These are phyloP conservation scores for Sylvia atricapilla DNA, from an alignment of 2,113 vertebrate species.

Conservation along the genomic window DNA sequence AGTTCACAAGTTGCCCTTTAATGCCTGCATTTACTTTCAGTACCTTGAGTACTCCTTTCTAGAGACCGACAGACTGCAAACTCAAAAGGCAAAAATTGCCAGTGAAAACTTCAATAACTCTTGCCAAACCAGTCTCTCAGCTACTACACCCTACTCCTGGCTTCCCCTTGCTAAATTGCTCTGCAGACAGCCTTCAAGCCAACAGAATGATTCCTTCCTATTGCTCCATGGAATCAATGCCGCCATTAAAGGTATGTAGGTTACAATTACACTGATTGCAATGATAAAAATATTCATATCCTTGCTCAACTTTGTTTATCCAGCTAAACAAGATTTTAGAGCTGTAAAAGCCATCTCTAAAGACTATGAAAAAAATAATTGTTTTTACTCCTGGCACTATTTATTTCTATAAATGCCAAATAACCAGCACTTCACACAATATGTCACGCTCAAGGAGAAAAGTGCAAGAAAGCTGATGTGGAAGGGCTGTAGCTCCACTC, in stretches of 20 bases:
- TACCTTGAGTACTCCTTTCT: background rate
- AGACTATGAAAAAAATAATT: background rate
- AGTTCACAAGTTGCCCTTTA: background rate
- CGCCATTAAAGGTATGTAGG: background rate
- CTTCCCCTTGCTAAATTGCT: background rate
- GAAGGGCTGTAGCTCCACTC: background rate
- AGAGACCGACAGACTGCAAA: background rate
- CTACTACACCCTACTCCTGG: background rate
- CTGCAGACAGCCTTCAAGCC: background rate
- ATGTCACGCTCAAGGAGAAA: background rate
- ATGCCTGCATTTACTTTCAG: background rate
- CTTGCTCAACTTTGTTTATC: conserved; percentile 15
- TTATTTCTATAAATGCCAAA: conserved; percentile 37
- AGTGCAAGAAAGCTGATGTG: background rate
- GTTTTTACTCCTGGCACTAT: background rate
- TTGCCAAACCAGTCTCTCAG: background rate
- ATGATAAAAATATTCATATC: background rate
- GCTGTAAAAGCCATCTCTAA: background rate
- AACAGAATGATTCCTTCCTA: background rate
- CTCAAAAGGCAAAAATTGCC: background rate
- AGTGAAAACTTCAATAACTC: background rate
- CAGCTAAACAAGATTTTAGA: conserved; percentile 27
- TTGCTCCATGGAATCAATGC: background rate
- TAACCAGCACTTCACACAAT: background rate
- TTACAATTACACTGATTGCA: background rate